Evolutionary conservation across 2,797 vertebrate species (phyloP), one percentile per base, ranked within the genome.

Genomic region (Melanogrammus aeglefinus): DNA sequence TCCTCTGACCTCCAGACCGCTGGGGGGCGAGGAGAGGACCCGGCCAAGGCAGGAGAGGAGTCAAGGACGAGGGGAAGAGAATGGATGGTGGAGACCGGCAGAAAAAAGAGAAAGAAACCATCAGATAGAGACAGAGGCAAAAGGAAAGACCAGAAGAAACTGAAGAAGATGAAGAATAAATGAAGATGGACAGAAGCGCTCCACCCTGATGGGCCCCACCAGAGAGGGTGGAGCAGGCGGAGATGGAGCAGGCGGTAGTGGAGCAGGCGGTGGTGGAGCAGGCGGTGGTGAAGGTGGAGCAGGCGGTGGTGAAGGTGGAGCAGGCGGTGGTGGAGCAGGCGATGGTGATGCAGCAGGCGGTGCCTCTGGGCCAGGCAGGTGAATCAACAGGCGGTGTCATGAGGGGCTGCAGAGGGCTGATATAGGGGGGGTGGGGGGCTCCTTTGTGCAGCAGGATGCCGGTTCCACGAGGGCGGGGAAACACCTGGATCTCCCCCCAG

Each of bases 401-500:
- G 7, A n/a, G 2, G 72, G 85, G 89, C 84, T 75, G 74, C 84
- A 79, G 73, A 71, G 75, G 71, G 72, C 66, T 57, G 51, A 3
- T 21, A 14, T 7, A 12, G 39, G 39, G 44, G 44, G 85, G 85
- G 75, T 75, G 77, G 66, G 77, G 27, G 69, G 69, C 80, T 88
- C 88, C 85, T 88, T 88, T 90, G 87, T 72, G 77, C 88, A 92
- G 93, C 92, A 94, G 92, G 83, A 84, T 77, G 81, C 77, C 73
- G 82, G 72, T 33, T 14, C 72, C 82, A 84, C 80, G 83, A 9
- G 29, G 94, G 93, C 83, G 7, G 29, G 94, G 94, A 94, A 94
- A 88, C 94, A 94, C 93, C 94, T 94, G 94, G 90, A 93, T 93
- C 92, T 90, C 92, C 86, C 87, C 57, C 57, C 57, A 66, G 57